phyloP scores from a whole-genome alignment of 2,888 invertebrate species.

The Apomyelois bistriatella region DNA sequence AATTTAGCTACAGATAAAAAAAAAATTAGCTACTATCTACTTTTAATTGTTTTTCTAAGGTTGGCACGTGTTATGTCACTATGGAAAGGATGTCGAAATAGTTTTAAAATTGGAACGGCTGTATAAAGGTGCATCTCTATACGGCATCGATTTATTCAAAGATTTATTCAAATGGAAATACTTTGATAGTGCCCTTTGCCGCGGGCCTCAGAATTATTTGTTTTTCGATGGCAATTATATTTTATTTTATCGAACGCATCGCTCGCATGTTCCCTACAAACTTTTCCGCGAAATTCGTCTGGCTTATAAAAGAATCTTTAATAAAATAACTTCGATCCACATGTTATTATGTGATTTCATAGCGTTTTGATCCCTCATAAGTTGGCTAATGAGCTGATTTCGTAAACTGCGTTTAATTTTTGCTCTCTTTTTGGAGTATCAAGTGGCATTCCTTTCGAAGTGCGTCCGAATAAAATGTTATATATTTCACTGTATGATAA shows the following conservation, averaged over 20 bases:
- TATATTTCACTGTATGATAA: not conserved
- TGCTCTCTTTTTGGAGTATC: slow-evolving; percentile 20
- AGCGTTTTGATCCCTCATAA: slow-evolving; percentile 9
- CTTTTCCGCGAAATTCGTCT: slow-evolving; percentile 71
- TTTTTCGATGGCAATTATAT: slow-evolving; percentile 79
- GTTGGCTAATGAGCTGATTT: slow-evolving; percentile 13
- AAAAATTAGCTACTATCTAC: too few relatives aligned
- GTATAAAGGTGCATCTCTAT: slow-evolving; percentile 73
- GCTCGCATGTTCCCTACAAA: slow-evolving; percentile 59
- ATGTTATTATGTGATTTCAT: slow-evolving; percentile 47
- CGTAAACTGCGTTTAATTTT: slow-evolving; percentile 29
- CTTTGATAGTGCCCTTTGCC: slow-evolving; percentile 68
- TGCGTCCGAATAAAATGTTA: not conserved
- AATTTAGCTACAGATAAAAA: too few relatives aligned
- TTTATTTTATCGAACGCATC: slow-evolving; percentile 71
- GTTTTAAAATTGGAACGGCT: slow-evolving; percentile 30
- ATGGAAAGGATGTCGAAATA: not conserved
- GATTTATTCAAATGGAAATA: slow-evolving; percentile 78
- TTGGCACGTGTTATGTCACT: too few relatives aligned
- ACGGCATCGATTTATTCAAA: slow-evolving; percentile 78
- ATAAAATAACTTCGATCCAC: slow-evolving; percentile 20
- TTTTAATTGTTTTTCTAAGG: too few relatives aligned
- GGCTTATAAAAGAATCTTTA: slow-evolving; percentile 26
- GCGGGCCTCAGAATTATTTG: slow-evolving; percentile 71
- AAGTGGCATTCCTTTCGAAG: slow-evolving; percentile 1